phyloP scores from a whole-genome alignment of 2,888 invertebrate genomes.

The Syrista parreyssii region DNA sequence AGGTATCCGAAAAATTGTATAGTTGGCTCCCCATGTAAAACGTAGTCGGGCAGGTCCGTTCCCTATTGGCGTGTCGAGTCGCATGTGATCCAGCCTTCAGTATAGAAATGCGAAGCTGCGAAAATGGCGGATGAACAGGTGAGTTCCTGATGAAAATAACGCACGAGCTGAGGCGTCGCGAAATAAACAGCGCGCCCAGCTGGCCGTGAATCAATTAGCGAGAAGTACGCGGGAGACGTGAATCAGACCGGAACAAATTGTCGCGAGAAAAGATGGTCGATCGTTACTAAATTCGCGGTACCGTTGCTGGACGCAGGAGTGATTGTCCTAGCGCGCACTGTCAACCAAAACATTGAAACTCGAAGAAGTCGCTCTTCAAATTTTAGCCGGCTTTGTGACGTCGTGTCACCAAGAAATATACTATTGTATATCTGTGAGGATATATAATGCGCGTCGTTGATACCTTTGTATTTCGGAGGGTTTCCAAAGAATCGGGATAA shows the following conservation, averaged over 20 bases:
- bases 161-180: slow-evolving; percentile 34
- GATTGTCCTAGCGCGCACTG: slow-evolving; percentile 26
- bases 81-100: slow-evolving; percentile 34
- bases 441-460: background rate
- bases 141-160: slow-evolving; percentile 67
- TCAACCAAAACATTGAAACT: slow-evolving; percentile 29
- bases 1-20: background rate
- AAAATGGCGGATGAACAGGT: slow-evolving; percentile 86
- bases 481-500: background rate
- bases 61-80: slow-evolving; percentile 19
- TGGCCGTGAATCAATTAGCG: background rate
- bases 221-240: background rate
- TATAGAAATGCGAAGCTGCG: slow-evolving; percentile 65
- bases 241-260: background rate
- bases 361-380: background rate
- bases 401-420: background rate
- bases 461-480: background rate
- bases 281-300: background rate
- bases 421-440: background rate
- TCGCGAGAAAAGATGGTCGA: background rate
- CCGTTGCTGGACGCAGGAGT: slow-evolving; percentile 37
- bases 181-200: slow-evolving; percentile 1
- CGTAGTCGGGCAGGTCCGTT: background rate
- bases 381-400: background rate
- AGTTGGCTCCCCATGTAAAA: background rate